A percentile compares a stretch with the other conserved stretches of the same genome.
Evolutionary conservation across 1,140 invertebrate genomes (phyloP).

Genomic region (Tetragonula clypearis): DNA sequence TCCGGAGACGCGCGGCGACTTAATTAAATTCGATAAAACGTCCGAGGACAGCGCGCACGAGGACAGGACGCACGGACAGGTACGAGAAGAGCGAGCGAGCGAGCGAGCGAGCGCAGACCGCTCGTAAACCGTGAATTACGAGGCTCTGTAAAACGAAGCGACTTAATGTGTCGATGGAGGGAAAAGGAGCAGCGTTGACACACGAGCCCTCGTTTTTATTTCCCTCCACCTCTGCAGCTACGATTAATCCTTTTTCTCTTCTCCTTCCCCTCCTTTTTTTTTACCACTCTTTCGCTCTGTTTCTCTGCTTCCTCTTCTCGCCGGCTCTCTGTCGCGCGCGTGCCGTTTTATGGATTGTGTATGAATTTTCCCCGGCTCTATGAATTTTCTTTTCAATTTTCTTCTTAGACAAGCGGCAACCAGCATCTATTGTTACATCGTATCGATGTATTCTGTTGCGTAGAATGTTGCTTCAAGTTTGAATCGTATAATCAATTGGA

Average conservation of each 20-base stretch:
- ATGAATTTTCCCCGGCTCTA: too few species aligned
- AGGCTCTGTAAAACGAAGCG: conserved; percentile 20
- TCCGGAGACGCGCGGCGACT: conserved; percentile 16
- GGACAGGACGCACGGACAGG: too few species aligned
- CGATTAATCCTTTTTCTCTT: conserved; percentile 35
- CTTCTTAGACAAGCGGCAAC: too few species aligned
- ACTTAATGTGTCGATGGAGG: conserved; percentile 35
- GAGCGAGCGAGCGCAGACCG: background rate
- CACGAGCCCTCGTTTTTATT: conserved; percentile 25
- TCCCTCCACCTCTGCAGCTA: background rate
- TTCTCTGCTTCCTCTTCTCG: background rate
- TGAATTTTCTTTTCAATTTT: too few species aligned
- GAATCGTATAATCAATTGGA: too few species aligned
- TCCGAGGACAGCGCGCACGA: background rate
- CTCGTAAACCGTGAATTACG: conserved; percentile 51
- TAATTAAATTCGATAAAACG: conserved; percentile 51
- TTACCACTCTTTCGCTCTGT: background rate
- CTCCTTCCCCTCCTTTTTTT: background rate
- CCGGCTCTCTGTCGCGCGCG: background rate
- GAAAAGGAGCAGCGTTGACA: conserved; percentile 12
- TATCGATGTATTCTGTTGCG: too few species aligned
- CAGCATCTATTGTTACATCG: too few species aligned
- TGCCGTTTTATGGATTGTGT: conserved; percentile 1
- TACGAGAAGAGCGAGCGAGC: background rate
- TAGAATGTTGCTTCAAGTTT: too few species aligned